Evolutionary conservation across 1,140 invertebrate species (phyloP), one percentile per base, ranked within the genome.

Genomic region (Neodiprion pinetum): DNA sequence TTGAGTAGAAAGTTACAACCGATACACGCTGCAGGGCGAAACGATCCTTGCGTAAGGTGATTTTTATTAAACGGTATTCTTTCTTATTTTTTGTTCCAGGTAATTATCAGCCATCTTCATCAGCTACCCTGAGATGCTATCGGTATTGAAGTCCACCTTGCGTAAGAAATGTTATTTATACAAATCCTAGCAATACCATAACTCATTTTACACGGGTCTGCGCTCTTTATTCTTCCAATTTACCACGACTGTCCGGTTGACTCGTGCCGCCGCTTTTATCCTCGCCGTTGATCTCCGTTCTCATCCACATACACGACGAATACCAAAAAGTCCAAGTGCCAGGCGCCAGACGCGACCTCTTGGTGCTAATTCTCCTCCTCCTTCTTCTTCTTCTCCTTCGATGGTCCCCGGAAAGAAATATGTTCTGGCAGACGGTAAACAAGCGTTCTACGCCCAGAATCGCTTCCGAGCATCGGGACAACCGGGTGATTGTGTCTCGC

Each of bases 341-440:
- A 40, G 28, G 28, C 28, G 28, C 28, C 28, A 40, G 28, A 40
- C 11, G 53, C 53, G 53, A 61, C 53, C n/a, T 17, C 8, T 12
- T 61, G 11, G n/a, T 61, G 53, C 11, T 12, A 61, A 14, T 61
- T 61, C 53, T 12, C 9, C 53, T 61, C 9, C n/a, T 61, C n/a
- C 53, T 61, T 17, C 53, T 21, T 21, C 17, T 21, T 21, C 11
- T 61, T 4, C 53, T 40, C 28, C 28, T 61, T 61, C 28, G 28
- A 40, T 61, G 53, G 5, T 40, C 53, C 8, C 7, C 53, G 53
- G n/a, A 40, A 17, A 12, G 7, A 61, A 61, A 61, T 61, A 9
- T 17, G n/a, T 61, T 61, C n/a, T 61, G 53, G 53, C 53, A 61
- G 53, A 61, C 53, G 53, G 53, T 61, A 61, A 61, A 61, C 53